Base-by-base conservation (phyloP, 2,888 invertebrate species). In the Cephonodes hylas region DNA sequence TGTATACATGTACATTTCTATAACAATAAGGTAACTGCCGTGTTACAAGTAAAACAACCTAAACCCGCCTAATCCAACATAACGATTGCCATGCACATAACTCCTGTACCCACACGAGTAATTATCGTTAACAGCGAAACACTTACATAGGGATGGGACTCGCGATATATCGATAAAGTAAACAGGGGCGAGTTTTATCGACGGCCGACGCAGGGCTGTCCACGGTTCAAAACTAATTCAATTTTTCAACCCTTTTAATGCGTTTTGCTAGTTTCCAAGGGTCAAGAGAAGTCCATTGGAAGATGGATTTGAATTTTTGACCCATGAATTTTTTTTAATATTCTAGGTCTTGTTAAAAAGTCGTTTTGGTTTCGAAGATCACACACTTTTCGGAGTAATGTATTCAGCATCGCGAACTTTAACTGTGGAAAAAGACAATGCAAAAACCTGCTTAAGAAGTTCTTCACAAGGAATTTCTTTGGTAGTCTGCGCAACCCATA, bases 91-190 rank as follows among this genome's bases (percentile, higher is more conserved):
- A 53, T 53, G 48, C 53, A 53, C 48, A 48, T 60, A 60, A 60
- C 57, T 61, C 56, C 75, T 69, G 73, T 75, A 71, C 77, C 74
- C 78, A 74, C 73, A 80, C 79, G 70, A 70, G 59, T 60, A 63
- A 74, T 80, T 76, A 82, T 82, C 82, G 77, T 86, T 88, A 85
- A 68, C 86, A 83, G 79, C 81, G 78, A 81, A 83, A 83, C 74
- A 72, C 70, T 80, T 84, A 83, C n/a, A n/a, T 83, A 80, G 86
- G 79, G 84, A 82, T 80, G 85, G 71, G 77, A 77, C 78, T 79
- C 78, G 81, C 78, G 79, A 81, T 75, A 79, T 84, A 84, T 85
- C 85, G 85, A 85, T 85, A 80, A 72, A 83, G 80, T 78, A 86
- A 85, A 86, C 84, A 85, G 64, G 66, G 64, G 66, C 60, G 63